Base-by-base conservation (phyloP, 2,797 vertebrate genomes). In the Leucoraja ocellata region DNA sequence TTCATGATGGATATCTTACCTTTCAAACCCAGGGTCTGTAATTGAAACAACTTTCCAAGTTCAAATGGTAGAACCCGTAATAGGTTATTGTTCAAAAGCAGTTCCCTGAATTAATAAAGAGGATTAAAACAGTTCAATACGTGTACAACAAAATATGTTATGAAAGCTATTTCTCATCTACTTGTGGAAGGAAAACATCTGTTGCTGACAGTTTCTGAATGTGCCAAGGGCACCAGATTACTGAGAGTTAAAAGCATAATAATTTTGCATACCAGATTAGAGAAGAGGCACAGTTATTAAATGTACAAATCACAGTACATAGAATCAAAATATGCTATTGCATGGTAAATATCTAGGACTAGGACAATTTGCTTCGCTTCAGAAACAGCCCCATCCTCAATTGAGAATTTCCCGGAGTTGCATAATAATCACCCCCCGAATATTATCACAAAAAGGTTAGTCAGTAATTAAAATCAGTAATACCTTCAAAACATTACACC, bases 81-180 rank as follows among this genome's bases (percentile, higher is more conserved):
- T 98, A 98, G 98, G 98, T 99, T 99, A 97, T 99, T 98, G 97
- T 99, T 99, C 99, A 99, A 99, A 98, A 98, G 98, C 97, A 99
- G 98, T 98, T 99, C 98, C 98, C 98, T 99, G 97, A 95, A 95
- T 95, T 96, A 93, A 32, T 94, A 93, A 95, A 58, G 76, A 58
- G 54, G 84, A 18, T 65, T 88, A 21, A 10, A 86, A 63, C 14
- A 88, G 2, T 68, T 23, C 63, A 32, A 18, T 11, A 4, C 4
- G 23, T 84, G 28, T 21, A 83, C 25, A 83, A 83, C 21, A 14
- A n/a, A 84, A 28, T 14, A 11, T 21, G 23, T 58, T 83, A 58
- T 58, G 81, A 84, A 84, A 61, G 36, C 2, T 21, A 9, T 32
- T 63, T 65, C 58, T 28, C 0, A 65, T 1, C 5, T 18, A 65